Base-by-base conservation (phyloP, 2,888 invertebrate genomes). In the Harpalus rubripes region DNA sequence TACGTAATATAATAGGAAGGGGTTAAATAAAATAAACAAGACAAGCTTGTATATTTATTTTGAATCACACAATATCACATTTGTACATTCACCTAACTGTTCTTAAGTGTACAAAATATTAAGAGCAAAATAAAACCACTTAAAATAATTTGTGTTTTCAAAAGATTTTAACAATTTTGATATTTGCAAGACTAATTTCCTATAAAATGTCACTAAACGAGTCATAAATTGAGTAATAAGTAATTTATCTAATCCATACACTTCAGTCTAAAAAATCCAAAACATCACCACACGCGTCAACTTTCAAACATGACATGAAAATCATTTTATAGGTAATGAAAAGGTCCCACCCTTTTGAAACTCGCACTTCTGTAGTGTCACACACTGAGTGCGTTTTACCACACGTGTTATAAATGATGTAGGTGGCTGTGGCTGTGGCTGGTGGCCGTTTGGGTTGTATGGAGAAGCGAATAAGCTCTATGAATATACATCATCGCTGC, bases 401-500 rank as follows among this genome's bases (percentile, higher is more conserved):
- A 58, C 78, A 65, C 81, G 15, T 12, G 65, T 61, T 81, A 61
- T 81, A 65, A 44, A 80, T 63, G 78, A 78, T 58, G 44, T 56
- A 5, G 32, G 4, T 6, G n/a, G 56, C 18, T 72, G 39, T 6
- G 41, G 74, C n/a, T n/a, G n/a, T 22, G 22, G 22, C 3, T 22
- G 22, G 22, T 22, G 22, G 22, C 22, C 22, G 22, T 22, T 22
- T 7, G 16, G 16, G 32, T n/a, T 68, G 12, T 12, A 22, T 59
- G 63, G 63, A 26, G 63, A 26, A 63, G 68, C 68, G 68, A 68
- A 22, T 22, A 22, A 68, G 68, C 85, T 86, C 52, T 72, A 85
- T 59, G 84, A 61, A 15, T 86, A 85, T 83, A 84, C 85, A 59
- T 87, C 86, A 82, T 89, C 88, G 84, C 88, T 88, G 86, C 87